Evolutionary conservation across 2,113 vertebrate genomes (phyloP).

Genomic region (Barbus barbus): DNA sequence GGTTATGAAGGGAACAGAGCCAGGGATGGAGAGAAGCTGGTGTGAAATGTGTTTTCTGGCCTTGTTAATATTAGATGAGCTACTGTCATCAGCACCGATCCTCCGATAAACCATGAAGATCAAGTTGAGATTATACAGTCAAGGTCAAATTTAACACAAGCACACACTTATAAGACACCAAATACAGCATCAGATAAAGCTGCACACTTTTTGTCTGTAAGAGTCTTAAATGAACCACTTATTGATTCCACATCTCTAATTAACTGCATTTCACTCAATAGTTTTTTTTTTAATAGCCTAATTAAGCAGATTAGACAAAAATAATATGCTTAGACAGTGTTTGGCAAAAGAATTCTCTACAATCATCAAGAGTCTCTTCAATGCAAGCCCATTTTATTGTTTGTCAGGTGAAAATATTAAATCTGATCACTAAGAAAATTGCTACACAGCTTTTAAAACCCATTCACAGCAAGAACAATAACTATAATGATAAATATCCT

Average conservation of each 20-base stretch:
- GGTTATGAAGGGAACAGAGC: slow-evolving; percentile 40
- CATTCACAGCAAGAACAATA: too few relatives aligned
- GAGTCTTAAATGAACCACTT: neutral
- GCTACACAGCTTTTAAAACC: too few relatives aligned
- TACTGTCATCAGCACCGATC: slow-evolving; percentile 53
- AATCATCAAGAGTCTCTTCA: too few relatives aligned
- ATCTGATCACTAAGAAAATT: neutral
- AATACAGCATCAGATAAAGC: neutral
- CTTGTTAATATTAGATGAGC: slow-evolving; percentile 58
- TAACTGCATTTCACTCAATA: neutral
- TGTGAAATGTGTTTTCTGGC: slow-evolving; percentile 19
- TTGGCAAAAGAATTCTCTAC: too few relatives aligned
- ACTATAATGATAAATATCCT: too few relatives aligned
- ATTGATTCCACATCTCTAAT: slow-evolving; percentile 15
- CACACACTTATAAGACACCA: neutral
- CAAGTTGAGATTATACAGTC: slow-evolving; percentile 1
- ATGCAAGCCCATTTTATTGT: neutral
- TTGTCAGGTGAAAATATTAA: neutral
- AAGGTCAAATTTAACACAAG: neutral
- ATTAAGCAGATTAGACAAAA: neutral
- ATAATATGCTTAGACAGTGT: neutral
- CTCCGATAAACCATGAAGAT: slow-evolving; percentile 44
- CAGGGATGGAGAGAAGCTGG: neutral
- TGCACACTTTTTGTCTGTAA: neutral
- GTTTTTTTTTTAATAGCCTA: too few relatives aligned